Evolutionary conservation across 2,797 vertebrate genomes (phyloP).

Genomic region (Pogonophryne albipinna): DNA sequence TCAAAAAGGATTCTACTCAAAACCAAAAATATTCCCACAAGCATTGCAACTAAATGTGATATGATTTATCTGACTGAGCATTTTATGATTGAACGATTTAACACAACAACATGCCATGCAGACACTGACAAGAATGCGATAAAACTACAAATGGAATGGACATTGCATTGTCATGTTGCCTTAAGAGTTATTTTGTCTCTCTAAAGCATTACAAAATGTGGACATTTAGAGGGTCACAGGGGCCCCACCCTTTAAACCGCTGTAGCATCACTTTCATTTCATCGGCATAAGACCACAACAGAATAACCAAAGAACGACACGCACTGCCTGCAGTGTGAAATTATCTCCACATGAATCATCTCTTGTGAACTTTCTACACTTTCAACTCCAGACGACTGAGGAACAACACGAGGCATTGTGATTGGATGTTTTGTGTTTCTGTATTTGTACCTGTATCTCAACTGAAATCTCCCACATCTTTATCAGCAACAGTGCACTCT

Average conservation of each 20-base stretch:
- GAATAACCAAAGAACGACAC: slow-evolving; percentile 19
- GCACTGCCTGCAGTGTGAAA: slow-evolving; percentile 9
- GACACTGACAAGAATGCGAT: neutral
- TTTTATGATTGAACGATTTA: too few species aligned
- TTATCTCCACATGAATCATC: neutral
- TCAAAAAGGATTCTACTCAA: too few species aligned
- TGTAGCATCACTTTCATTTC: slow-evolving; percentile 45
- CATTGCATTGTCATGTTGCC: neutral
- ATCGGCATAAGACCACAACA: slow-evolving; percentile 45
- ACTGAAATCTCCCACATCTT: neutral
- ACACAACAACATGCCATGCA: too few species aligned
- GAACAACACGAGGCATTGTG: neutral
- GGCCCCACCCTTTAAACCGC: slow-evolving; percentile 53
- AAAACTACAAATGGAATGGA: too few species aligned
- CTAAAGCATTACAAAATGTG: slow-evolving; percentile 13
- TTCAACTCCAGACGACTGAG: neutral
- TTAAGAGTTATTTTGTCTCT: slow-evolving; percentile 22
- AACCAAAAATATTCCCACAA: too few species aligned
- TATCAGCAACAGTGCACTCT: neutral
- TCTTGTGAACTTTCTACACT: neutral
- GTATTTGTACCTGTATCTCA: neutral
- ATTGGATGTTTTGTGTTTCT: neutral
- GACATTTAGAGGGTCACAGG: slow-evolving; percentile 42
- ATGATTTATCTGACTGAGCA: neutral
- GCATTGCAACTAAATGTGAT: neutral